Evolutionary conservation across 2,888 invertebrate species (phyloP), one percentile per base, ranked within the genome.

Genomic region (Drosophila rellima): DNA sequence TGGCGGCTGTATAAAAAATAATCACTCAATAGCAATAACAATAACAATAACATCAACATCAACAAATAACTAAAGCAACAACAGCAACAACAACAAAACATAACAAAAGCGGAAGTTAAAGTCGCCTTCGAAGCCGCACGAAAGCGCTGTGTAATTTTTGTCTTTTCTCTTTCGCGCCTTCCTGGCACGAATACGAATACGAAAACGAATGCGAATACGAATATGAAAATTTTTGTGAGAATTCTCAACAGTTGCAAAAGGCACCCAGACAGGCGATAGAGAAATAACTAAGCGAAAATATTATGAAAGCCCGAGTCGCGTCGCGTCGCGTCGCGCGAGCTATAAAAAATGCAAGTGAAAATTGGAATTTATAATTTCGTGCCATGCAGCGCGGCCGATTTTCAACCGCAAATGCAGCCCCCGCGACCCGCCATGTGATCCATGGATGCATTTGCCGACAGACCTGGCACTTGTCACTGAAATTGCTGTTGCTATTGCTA

Each of bases 341-440:
- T 64, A 39, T 15, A 45, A 56, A 56, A 56, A 72, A 67, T 74
- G 82, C 88, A 89, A 89, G 88, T 88, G 88, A 86, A 86, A 86
- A 85, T 85, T 82, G 89, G 82, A 85, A 85, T 85, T 85, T 89
- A 85, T 85, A 85, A 85, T 85, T 85, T 85, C 70, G 85, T 82
- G 78, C 71, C 61, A 75, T 68, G 72, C 72, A 69, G 66, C 69
- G 65, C 73, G 57, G 73, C 65, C 88, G 88, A 81, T 89, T 87
- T 83, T 87, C 61, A 84, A 89, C 89, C 83, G 66, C 88, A 89
- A 82, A 47, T 48, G 15, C 10, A 48, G n/a, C n/a, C 45, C 55
- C 40, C 20, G 37, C 37, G 39, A 47, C 56, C 54, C 42, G 33
- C 59, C 48, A 26, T 15, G 23, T 10, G n/a, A 23, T 23, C 50